Evolutionary conservation across 2,113 vertebrate species (phyloP), one percentile per base, ranked within the genome.

Genomic region (Tinamus guttatus): DNA sequence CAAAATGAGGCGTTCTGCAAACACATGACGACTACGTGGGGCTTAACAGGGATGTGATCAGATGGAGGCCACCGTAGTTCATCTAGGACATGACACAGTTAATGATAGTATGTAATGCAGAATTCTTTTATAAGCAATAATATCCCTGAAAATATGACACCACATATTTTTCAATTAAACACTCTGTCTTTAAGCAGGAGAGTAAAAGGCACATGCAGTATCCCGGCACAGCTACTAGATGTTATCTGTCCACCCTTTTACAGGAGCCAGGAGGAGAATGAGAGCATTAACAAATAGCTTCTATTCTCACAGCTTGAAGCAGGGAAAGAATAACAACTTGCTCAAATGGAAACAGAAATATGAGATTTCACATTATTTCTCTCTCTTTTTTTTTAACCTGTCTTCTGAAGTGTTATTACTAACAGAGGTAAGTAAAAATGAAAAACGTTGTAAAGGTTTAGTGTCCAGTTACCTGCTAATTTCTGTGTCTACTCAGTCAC

Each of bases 231-330:
- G 60, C 41, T 91, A 71, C 73, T 81, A 71, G 95, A 96, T 95
- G 38, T 88, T 95, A 95, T 96, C 95, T 95, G 19, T 67, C 45
- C 93, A 60, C 60, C 89, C 91, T 95, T 97, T 96, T 75, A 88
- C 51, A 47, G 47, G 82, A 86, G 75, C 79, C 85, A 90, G 83
- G 51, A 88, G 63, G 78, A 89, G 82, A 95, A 64, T 9, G 64
- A 81, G 91, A 91, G 81, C 83, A 76, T 79, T 78, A 90, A 93
- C 87, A 96, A 93, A 92, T 18, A 88, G 56, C 68, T 90, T 84
- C 60, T 92, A 73, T 90, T 93, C 82, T 90, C 88, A 52, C 9
- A 78, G n/a, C 34, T 81, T 1, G 0, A 75, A 84, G 8, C 40
- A 69, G 12, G 47, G 19, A 40, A 91, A 85, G 67, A 94, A 91